Evolutionary conservation across 2,888 invertebrate species (phyloP).

Genomic region (Terebella lapidaria): DNA sequence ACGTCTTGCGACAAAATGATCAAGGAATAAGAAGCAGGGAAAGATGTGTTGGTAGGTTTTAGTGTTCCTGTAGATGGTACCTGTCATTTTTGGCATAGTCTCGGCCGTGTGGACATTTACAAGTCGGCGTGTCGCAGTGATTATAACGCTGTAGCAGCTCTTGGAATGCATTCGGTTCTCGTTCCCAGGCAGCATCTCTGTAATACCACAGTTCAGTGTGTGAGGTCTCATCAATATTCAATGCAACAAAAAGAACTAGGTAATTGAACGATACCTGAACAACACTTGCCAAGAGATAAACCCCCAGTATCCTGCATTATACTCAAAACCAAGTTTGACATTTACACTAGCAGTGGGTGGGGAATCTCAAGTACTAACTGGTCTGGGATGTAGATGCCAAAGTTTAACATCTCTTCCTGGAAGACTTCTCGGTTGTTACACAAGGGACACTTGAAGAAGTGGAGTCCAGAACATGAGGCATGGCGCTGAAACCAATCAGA

Average conservation of each 20-base stretch:
- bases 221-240: too few relatives aligned
- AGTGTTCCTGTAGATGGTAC: too few relatives aligned
- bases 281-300: too few relatives aligned
- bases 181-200: slow-evolving; percentile 81
- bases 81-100: slow-evolving; percentile 46
- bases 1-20: neutral
- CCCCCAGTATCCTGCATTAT: too few relatives aligned
- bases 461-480: slow-evolving; percentile 68
- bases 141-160: slow-evolving; percentile 66
- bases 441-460: slow-evolving; percentile 78
- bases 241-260: too few relatives aligned
- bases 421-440: slow-evolving; percentile 69
- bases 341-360: neutral
- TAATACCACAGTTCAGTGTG: too few relatives aligned
- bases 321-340: neutral
- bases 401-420: slow-evolving; percentile 60
- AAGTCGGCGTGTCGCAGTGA: slow-evolving; percentile 61
- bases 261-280: neutral
- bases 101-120: slow-evolving; percentile 62
- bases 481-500: slow-evolving; percentile 59
- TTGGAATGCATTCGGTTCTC: slow-evolving; percentile 69
- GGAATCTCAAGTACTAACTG: slow-evolving; percentile 58
- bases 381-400: slow-evolving; percentile 76
- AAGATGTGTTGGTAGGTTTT: neutral
- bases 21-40: neutral